phyloP scores from a whole-genome alignment of 2,797 vertebrate species.

The Liparis tanakae region DNA sequence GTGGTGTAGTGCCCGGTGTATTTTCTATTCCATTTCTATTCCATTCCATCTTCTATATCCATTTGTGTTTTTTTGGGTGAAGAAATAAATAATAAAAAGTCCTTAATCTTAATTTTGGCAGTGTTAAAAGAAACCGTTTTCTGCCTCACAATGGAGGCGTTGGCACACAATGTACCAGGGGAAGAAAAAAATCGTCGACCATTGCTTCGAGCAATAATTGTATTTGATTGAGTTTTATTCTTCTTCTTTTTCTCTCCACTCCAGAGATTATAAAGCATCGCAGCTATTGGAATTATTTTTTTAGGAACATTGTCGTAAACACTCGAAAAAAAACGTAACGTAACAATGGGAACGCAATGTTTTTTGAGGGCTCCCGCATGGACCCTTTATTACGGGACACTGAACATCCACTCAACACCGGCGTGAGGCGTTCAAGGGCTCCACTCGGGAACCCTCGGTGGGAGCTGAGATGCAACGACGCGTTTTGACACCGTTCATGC shows the following conservation, averaged over 20 bases:
- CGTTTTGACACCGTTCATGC: constrained; percentile 12
- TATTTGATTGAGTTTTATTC: constrained; percentile 15
- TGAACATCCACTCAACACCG: constrained; percentile 55
- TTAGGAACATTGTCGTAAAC: constrained; percentile 19
- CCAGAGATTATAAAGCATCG: constrained; percentile 18
- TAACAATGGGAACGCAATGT: constrained; percentile 12
- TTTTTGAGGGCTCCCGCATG: constrained; percentile 47
- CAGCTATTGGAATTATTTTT: neutral
- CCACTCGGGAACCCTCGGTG: constrained; percentile 34
- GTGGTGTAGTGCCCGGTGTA: constrained; percentile 1
- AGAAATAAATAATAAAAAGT: too few relatives aligned
- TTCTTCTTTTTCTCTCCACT: neutral
- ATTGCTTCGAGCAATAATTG: neutral
- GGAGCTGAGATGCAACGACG: constrained; percentile 44
- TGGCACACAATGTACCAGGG: neutral
- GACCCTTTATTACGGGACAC: constrained; percentile 43
- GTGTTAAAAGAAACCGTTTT: constrained; percentile 7
- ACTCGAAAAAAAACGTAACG: constrained; percentile 20
- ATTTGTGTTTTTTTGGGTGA: neutral
- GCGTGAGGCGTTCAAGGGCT: constrained; percentile 32
- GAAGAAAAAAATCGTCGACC: constrained; percentile 9
- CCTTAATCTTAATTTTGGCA: neutral
- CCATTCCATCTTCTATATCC: too few relatives aligned
- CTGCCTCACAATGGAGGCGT: neutral
- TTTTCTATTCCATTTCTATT: constrained; percentile 2